These are phyloP conservation scores for Campoplex capitator DNA, from an alignment of 2,888 invertebrate genomes.

Conservation along the genomic window DNA sequence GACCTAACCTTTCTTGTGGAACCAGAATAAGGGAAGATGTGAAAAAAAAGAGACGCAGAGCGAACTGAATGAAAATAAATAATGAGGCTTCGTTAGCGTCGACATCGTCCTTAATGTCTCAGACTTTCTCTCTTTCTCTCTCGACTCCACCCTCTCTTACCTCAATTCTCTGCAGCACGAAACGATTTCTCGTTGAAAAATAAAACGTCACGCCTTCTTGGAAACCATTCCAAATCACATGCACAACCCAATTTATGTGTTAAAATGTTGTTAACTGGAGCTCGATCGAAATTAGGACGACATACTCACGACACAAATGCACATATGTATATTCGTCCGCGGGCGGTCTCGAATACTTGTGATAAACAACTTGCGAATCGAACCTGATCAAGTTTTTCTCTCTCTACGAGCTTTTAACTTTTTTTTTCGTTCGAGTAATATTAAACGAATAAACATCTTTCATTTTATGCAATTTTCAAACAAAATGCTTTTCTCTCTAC, in stretches of 20 bases:
- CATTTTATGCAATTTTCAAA: too few species aligned
- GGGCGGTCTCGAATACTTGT: not conserved
- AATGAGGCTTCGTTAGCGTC: conserved; percentile 67
- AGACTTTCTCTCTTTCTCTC: conserved; percentile 14
- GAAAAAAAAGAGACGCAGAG: conserved; percentile 44
- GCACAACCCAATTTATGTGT: conserved; percentile 49
- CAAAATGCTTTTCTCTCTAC: too few species aligned
- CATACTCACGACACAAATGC: not conserved
- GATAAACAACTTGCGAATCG: too few species aligned
- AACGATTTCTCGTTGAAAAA: not conserved
- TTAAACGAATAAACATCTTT: too few species aligned
- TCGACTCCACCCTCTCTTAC: not conserved
- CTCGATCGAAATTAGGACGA: not conserved
- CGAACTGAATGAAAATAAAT: conserved; percentile 68
- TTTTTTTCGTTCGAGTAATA: too few species aligned
- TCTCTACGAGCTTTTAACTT: too few species aligned
- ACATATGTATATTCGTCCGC: not conserved
- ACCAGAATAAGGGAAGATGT: conserved; percentile 66
- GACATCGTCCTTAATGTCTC: conserved; percentile 61
- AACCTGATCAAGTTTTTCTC: too few species aligned
- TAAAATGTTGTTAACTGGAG: conserved; percentile 29
- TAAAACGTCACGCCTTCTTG: conserved; percentile 35
- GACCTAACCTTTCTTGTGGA: conserved; percentile 27
- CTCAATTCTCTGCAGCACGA: not conserved
- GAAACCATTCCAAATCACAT: conserved; percentile 49